Percentiles rank a stretch among this genome's conserved stretches.
phyloP scores from a whole-genome alignment of 2,113 vertebrate species.

The Tympanuchus pallidicinctus region DNA sequence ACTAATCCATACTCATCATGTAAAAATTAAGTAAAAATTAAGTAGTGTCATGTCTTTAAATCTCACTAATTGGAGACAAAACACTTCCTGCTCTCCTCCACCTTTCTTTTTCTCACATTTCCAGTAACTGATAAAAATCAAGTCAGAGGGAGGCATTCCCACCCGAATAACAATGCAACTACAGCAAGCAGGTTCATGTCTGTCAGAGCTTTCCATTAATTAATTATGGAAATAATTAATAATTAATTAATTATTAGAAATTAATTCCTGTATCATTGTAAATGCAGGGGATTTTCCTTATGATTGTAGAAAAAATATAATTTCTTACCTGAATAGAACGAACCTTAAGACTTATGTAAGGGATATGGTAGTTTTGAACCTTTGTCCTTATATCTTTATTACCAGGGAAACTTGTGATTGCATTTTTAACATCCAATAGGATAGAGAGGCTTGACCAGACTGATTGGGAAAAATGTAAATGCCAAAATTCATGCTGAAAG shows the following conservation, averaged over 20 bases:
- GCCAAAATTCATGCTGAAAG: not conserved
- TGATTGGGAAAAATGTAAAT: not conserved
- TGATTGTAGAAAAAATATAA: not conserved
- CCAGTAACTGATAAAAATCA: not conserved
- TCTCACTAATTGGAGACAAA: not conserved
- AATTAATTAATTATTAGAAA: too few relatives aligned
- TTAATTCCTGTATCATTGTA: not conserved
- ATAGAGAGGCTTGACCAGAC: not conserved
- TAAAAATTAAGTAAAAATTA: not conserved
- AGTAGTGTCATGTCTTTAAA: too few relatives aligned
- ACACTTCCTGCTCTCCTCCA: not conserved
- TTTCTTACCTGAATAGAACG: not conserved
- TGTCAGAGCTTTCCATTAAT: not conserved
- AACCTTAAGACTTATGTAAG: not conserved
- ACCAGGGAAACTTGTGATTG: not conserved
- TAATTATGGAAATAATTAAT: too few relatives aligned
- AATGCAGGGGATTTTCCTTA: not conserved
- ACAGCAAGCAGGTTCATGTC: not conserved
- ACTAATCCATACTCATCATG: not conserved
- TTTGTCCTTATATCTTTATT: conserved; percentile 14
- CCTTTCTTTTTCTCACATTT: not conserved
- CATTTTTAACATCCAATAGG: not conserved
- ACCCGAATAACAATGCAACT: not conserved
- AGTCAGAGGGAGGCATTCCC: not conserved
- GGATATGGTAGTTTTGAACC: not conserved